Conservation (phyloP, 2,113 vertebrate genomes). For the Cyprinodon variegatus region DNA sequence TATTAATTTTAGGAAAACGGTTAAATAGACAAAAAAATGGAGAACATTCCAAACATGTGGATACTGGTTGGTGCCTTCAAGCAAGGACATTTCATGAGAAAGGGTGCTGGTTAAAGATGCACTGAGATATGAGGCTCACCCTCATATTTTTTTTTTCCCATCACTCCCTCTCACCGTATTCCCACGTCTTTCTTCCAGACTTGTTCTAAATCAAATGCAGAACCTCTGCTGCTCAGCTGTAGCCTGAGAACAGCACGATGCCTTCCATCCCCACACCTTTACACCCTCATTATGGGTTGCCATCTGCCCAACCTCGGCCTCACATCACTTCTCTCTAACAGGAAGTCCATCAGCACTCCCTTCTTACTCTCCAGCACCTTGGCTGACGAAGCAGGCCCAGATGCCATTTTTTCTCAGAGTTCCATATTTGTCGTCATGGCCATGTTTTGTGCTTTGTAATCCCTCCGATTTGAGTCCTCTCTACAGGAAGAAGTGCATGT, state of each 20-base stretch:
- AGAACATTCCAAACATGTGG: constrained; percentile 37
- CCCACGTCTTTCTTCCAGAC: constrained; percentile 17
- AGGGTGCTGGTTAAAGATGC: constrained; percentile 50
- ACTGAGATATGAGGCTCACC: constrained; percentile 27
- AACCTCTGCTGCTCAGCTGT: constrained; percentile 30
- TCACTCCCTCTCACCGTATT: constrained; percentile 14
- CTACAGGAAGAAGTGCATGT: constrained; percentile 42
- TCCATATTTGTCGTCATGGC: constrained; percentile 49
- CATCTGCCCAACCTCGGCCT: constrained; percentile 68
- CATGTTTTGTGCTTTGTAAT: constrained; percentile 49
- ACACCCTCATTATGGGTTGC: constrained; percentile 69
- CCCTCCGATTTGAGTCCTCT: constrained; percentile 41
- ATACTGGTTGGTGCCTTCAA: constrained; percentile 3
- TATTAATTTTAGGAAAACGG: neutral
- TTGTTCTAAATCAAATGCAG: constrained; percentile 16
- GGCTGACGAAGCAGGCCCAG: constrained; percentile 45
- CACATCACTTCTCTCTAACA: constrained; percentile 48
- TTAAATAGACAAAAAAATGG: constrained; percentile 12
- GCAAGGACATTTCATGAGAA: constrained; percentile 31
- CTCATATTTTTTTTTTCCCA: constrained; percentile 10
- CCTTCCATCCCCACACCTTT: constrained; percentile 38
- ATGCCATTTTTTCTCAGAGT: constrained; percentile 44
- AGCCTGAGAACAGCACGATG: constrained; percentile 38
- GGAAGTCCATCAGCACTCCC: constrained; percentile 48
- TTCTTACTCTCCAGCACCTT: constrained; percentile 52